Evolutionary conservation across 1,140 invertebrate genomes (phyloP).

Genomic region (Philopotamus ludificatus): DNA sequence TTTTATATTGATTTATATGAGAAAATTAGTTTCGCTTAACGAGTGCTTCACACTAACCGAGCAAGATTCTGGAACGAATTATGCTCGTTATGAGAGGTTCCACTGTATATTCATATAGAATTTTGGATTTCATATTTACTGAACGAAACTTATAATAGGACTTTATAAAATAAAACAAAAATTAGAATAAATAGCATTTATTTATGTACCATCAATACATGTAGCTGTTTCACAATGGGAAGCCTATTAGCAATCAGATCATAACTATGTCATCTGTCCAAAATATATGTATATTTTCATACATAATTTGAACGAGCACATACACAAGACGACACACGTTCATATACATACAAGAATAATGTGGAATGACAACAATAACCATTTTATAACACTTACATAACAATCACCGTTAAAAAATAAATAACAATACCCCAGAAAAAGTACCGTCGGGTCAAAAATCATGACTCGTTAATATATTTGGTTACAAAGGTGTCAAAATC

Average conservation of each 20-base stretch:
- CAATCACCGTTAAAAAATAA: conserved; percentile 5
- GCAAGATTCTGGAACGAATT: no score
- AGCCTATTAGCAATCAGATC: conserved; percentile 6
- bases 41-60: no score
- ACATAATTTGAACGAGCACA: background rate
- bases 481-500: no score
- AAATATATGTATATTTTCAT: background rate
- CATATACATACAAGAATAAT: background rate
- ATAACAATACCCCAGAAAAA: background rate
- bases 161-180: conserved; percentile 16
- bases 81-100: no score
- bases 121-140: no score
- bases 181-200: conserved; percentile 31
- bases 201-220: conserved; percentile 1
- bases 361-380: background rate
- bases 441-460: background rate
- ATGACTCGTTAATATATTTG: background rate
- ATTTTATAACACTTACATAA: conserved; percentile 8
- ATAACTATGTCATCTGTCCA: background rate
- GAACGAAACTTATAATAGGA: no score
- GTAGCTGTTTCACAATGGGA: background rate
- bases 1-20: no score
- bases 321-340: background rate
- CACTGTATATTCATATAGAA: no score
- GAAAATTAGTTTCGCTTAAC: no score